These are phyloP conservation scores for Nanorana parkeri DNA, from an alignment of 2,113 vertebrate genomes.

Conservation along the genomic window DNA sequence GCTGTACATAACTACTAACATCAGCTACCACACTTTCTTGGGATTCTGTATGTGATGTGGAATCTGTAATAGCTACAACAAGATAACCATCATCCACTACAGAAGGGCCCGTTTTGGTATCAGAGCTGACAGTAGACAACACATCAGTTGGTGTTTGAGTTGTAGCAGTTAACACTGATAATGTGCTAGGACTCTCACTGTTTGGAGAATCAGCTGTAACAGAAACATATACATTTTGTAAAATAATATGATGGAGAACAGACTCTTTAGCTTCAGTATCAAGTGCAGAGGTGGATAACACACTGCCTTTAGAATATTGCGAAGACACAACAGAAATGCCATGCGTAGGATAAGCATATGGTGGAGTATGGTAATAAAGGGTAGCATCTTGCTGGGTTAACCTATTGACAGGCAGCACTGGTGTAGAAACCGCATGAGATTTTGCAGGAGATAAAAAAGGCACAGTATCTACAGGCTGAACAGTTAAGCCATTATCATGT, in stretches of 20 bases:
- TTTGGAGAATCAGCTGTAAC: conserved; percentile 70
- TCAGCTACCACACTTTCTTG: conserved; percentile 77
- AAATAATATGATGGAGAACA: conserved; percentile 63
- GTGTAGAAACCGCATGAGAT: conserved; percentile 62
- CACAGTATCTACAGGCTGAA: conserved; percentile 65
- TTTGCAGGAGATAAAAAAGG: conserved; percentile 59
- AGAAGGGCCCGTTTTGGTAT: conserved; percentile 64
- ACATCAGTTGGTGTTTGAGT: conserved; percentile 68
- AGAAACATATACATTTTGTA: conserved; percentile 72
- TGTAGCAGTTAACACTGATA: conserved; percentile 66
- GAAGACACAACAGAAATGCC: conserved; percentile 62
- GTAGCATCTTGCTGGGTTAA: conserved; percentile 61
- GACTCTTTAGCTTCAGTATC: conserved; percentile 63
- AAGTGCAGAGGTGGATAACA: conserved; percentile 64
- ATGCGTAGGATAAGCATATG: conserved; percentile 64
- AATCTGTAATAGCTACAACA: conserved; percentile 80
- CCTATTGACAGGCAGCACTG: conserved; percentile 62
- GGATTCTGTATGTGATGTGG: conserved; percentile 75
- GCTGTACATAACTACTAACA: conserved; percentile 72
- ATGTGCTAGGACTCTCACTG: conserved; percentile 66
- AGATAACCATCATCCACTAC: conserved; percentile 72
- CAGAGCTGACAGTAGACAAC: conserved; percentile 66
- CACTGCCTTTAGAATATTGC: conserved; percentile 61
- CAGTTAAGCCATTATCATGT: conserved; percentile 65
- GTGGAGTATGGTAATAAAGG: conserved; percentile 56